These are phyloP conservation scores for Limosa lapponica DNA, from an alignment of 2,797 vertebrate species.

Conservation along the genomic window DNA sequence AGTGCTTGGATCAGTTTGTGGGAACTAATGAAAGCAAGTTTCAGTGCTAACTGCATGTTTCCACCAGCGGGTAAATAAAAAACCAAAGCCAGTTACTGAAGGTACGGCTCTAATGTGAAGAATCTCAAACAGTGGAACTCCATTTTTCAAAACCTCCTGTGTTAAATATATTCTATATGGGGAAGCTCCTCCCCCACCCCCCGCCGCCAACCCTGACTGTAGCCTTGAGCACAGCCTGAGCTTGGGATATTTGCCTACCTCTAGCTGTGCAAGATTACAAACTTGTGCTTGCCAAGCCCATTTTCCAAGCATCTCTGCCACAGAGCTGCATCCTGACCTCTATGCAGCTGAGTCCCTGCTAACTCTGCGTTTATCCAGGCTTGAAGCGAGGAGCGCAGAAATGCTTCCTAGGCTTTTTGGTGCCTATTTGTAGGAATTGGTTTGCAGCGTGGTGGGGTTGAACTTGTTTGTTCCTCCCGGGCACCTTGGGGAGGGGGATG, in stretches of 20 bases:
- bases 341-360: background rate
- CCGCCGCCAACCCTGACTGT: background rate
- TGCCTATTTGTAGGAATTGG: background rate
- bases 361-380: constrained; percentile 22
- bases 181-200: background rate
- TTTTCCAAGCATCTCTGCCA: background rate
- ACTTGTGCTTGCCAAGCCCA: background rate
- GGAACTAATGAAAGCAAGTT: background rate
- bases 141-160: background rate
- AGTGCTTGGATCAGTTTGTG: background rate
- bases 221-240: background rate
- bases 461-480: background rate
- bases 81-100: background rate
- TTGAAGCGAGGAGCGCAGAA: constrained; percentile 1
- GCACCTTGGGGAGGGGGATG: background rate
- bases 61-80: background rate
- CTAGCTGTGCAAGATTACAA: constrained; percentile 8
- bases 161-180: background rate
- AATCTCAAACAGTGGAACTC: background rate
- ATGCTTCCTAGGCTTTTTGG: constrained; percentile 6
- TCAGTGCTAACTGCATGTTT: background rate
- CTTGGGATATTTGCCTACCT: background rate
- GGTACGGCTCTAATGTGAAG: background rate
- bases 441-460: background rate
- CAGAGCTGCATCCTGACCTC: constrained; percentile 31